These are phyloP conservation scores for Ypsolopha sequella DNA, from an alignment of 2,888 invertebrate species.

Conservation along the genomic window DNA sequence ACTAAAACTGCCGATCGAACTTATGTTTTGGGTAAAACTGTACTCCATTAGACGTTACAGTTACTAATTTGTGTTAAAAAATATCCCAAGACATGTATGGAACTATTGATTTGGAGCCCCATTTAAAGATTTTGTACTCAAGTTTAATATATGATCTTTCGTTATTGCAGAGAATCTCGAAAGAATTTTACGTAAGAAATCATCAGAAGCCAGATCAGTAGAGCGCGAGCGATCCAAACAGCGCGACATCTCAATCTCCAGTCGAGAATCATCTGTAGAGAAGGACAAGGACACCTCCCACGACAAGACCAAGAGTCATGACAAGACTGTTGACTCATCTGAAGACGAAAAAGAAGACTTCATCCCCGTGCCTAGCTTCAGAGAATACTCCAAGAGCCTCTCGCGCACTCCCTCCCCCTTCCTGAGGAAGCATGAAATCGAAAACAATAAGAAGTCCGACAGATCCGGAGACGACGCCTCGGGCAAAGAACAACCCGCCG, in stretches of 20 bases:
- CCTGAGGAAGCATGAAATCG: slow-evolving; percentile 76
- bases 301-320: slow-evolving; percentile 23
- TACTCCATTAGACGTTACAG: too few relatives aligned
- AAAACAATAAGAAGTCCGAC: slow-evolving; percentile 49
- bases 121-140: too few relatives aligned
- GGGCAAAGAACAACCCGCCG: slow-evolving; percentile 59
- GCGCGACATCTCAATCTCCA: slow-evolving; percentile 56
- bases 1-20: too few relatives aligned
- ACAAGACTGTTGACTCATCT: slow-evolving; percentile 40
- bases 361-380: slow-evolving; percentile 40
- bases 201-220: slow-evolving; percentile 42
- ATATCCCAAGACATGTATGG: too few relatives aligned
- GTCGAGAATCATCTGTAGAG: slow-evolving; percentile 56
- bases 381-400: slow-evolving; percentile 78
- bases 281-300: slow-evolving; percentile 42
- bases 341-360: slow-evolving; percentile 57
- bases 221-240: slow-evolving; percentile 41
- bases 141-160: background rate
- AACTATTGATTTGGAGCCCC: background rate
- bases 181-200: slow-evolving; percentile 37
- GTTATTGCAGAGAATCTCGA: slow-evolving; percentile 42
- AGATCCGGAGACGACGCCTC: slow-evolving; percentile 55
- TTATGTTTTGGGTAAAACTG: too few relatives aligned
- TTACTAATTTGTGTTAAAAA: too few relatives aligned
- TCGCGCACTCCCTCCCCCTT: slow-evolving; percentile 91